Evolutionary conservation across 2,888 invertebrate species (phyloP), one percentile per base, ranked within the genome.

Genomic region (Sericinus montela): DNA sequence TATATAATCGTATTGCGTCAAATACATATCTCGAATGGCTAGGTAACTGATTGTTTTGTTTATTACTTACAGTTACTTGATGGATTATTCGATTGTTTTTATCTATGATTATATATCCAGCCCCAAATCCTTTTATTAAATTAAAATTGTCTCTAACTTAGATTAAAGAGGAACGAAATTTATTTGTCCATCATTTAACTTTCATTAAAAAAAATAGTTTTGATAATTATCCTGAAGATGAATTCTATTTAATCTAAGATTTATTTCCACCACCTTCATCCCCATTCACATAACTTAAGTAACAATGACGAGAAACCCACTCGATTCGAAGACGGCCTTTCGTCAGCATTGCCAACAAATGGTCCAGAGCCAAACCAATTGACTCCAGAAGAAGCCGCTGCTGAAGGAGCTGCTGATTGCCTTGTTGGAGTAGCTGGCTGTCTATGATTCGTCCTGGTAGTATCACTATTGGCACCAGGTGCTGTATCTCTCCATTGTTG

Each of bases 401-500:
- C 64, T n/a, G 81, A 62, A 14, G 69, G 60, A 1, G 80, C 51
- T 15, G 66, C 58, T 1, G 76, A 65, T 11, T 79, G 75, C 52
- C 69, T 64, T 7, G 76, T 62, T 1, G 75, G 58, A 0, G 77
- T 60, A 1, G 69, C 59, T 1, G 84, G 80, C 58, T 70, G 62
- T 51, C 72, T 65, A 41, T 54, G 67, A n/a, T 69, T 75, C 52
- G 75, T 74, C 57, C 73, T 63, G 1, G 73, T 39, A 43, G 64
- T 62, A 44, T 65, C 74, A 8, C 75, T 65, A 3, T 76, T 74
- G 7, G 77, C 65, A 3, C 77, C 85, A 9, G 89, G 86, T 2
- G 70, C 85, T 9, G 90, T 90, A 29, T 91, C 90, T 40, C 90
- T 79, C 91, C 91, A 91, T 59, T 90, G 88, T 67, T 89, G 88